phyloP scores from a whole-genome alignment of 2,113 vertebrate species.

The Zapornia atra region DNA sequence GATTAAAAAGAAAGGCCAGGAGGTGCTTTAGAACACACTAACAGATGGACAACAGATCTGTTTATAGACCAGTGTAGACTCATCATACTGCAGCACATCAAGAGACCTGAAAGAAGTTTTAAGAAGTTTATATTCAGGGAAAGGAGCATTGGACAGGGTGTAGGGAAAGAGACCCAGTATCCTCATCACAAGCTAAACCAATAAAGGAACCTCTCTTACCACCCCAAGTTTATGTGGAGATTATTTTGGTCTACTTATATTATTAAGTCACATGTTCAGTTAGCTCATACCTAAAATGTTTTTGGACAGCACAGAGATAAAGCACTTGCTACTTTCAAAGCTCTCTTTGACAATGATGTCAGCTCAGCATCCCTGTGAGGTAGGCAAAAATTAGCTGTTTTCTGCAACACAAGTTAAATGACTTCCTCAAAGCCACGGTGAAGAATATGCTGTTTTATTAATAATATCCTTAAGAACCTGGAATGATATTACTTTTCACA shows the following conservation, averaged over 20 bases:
- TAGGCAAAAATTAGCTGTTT: background rate
- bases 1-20: conserved; percentile 5
- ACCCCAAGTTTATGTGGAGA: background rate
- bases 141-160: background rate
- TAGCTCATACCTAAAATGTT: background rate
- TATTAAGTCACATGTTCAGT: background rate
- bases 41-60: background rate
- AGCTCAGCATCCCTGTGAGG: conserved; percentile 2
- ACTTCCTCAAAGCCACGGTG: background rate
- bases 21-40: conserved; percentile 2
- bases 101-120: background rate
- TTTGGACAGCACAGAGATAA: conserved; percentile 26
- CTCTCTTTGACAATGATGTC: background rate
- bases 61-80: background rate
- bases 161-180: background rate
- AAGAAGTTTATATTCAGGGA: background rate
- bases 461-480: background rate
- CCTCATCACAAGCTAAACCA: background rate
- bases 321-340: conserved; percentile 24
- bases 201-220: background rate
- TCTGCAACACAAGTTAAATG: background rate
- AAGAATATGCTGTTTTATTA: background rate
- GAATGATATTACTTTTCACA: background rate
- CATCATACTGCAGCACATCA: background rate
- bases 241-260: background rate